Evolutionary conservation across 1,140 invertebrate species (phyloP).

Genomic region (Bombus ignitus): DNA sequence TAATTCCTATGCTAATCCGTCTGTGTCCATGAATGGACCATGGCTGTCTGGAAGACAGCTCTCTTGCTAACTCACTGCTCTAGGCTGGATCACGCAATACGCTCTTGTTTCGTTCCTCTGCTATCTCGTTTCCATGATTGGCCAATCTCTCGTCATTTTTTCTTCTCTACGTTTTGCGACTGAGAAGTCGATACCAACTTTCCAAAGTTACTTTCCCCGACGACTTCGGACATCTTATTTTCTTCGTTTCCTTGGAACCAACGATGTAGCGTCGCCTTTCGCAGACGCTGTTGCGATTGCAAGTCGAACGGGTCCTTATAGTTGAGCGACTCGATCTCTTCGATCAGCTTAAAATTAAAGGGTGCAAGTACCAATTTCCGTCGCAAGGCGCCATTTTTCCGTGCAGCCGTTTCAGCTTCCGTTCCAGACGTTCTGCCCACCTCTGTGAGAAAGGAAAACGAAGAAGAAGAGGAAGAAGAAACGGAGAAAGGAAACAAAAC

Average conservation of each 20-base stretch:
- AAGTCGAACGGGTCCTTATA: slow-evolving; percentile 17
- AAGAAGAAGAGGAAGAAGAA: not conserved
- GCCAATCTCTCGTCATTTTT: not conserved
- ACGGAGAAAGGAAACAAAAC: not conserved
- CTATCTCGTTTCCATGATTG: not conserved
- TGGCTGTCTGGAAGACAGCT: not conserved
- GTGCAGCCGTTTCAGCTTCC: slow-evolving; percentile 59
- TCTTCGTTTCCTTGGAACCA: not conserved
- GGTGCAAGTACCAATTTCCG: slow-evolving; percentile 58
- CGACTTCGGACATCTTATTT: not conserved
- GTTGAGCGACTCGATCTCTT: slow-evolving; percentile 34
- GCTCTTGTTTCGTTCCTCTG: not conserved
- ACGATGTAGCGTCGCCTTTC: not conserved
- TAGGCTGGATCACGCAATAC: slow-evolving; percentile 40
- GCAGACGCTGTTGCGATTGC: not conserved
- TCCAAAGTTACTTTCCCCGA: not conserved
- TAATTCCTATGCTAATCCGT: slow-evolving; percentile 80
- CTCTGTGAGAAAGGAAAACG: not conserved
- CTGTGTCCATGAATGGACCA: slow-evolving; percentile 69
- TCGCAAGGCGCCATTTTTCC: slow-evolving; percentile 46
- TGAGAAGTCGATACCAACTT: not conserved
- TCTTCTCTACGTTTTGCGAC: not conserved
- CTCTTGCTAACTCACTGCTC: not conserved
- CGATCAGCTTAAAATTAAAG: slow-evolving; percentile 61
- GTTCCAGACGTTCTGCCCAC: slow-evolving; percentile 42